Evolutionary conservation across 2,888 invertebrate genomes (phyloP), one percentile per base, ranked within the genome.

Genomic region (Lamellibrachia satsuma): DNA sequence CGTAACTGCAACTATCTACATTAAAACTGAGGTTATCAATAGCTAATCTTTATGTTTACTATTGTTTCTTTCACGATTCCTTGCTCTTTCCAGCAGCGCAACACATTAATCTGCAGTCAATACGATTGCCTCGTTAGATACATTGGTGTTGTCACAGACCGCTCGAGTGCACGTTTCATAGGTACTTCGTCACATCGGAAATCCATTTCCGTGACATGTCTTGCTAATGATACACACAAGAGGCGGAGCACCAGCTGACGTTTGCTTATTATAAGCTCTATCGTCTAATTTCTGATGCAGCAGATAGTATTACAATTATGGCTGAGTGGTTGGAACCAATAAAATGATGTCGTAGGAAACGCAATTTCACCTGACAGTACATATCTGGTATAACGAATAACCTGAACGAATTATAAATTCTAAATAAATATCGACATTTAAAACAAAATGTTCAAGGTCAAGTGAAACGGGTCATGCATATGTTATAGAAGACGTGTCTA

Each of bases 121-220:
- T 75, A 75, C 75, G n/a, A n/a, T 4, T 15, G 75, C 75, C 75
- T 75, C 75, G 75, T 75, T 75, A 75, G 75, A 15, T 1, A 75
- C 6, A 22, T 22, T 3, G 3, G 22, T 22, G 75, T 75, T 15
- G 75, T 22, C 75, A n/a, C 4, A 75, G 22, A 22, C 22, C 75
- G 22, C 75, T 75, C 22, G 75, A 75, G 75, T 75, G 22, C 75
- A 75, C 75, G 75, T 75, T 75, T 75, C 75, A 75, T 75, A 75
- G 75, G 75, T 75, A 75, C 75, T 75, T 75, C 75, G 75, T n/a
- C 15, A 75, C 75, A 75, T 75, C 75, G 75, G 75, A 75, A 75
- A 75, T 75, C 75, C 75, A 75, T 75, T 75, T 75, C 75, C 75
- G 22, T 75, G 22, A 75, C 22, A 75, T 75, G 15, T 75, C 15